These are phyloP conservation scores for Dendrocincla fuliginosa DNA, from an alignment of 2,797 vertebrate species.

Conservation along the genomic window DNA sequence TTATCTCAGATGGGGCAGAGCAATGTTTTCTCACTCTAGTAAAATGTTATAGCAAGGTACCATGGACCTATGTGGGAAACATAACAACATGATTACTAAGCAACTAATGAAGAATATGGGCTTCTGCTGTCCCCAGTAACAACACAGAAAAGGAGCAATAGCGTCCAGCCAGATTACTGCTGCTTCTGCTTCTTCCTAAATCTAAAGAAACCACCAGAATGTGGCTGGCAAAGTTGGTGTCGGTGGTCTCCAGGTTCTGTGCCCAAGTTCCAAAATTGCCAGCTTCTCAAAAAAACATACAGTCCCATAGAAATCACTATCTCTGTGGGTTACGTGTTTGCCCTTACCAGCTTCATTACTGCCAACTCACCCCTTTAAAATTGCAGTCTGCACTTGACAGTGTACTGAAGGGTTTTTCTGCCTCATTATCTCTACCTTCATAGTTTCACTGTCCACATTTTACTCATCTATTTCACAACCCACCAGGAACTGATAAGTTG, in stretches of 20 bases:
- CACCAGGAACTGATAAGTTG: not conserved
- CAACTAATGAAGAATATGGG: not conserved
- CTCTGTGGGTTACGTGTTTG: not conserved
- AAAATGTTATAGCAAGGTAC: not conserved
- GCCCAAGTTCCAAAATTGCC: not conserved
- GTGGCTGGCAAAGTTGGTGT: not conserved
- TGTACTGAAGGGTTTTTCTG: not conserved
- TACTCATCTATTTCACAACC: not conserved
- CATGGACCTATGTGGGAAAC: not conserved
- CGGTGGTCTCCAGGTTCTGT: not conserved
- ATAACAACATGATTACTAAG: not conserved
- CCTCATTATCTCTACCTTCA: not conserved
- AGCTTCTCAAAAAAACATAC: not conserved
- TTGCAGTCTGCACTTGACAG: rapidly evolving
- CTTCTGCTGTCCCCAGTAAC: not conserved
- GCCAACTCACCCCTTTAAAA: not conserved
- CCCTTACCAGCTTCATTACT: not conserved
- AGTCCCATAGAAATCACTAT: not conserved
- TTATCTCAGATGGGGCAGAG: not conserved
- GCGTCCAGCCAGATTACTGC: not conserved
- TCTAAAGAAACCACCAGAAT: not conserved
- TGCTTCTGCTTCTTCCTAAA: not conserved
- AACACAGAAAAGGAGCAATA: not conserved
- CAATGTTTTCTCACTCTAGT: not conserved
- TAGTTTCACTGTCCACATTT: not conserved